These are phyloP conservation scores for Aldabrachelys gigantea DNA, from an alignment of 2,113 vertebrate species.

Conservation along the genomic window DNA sequence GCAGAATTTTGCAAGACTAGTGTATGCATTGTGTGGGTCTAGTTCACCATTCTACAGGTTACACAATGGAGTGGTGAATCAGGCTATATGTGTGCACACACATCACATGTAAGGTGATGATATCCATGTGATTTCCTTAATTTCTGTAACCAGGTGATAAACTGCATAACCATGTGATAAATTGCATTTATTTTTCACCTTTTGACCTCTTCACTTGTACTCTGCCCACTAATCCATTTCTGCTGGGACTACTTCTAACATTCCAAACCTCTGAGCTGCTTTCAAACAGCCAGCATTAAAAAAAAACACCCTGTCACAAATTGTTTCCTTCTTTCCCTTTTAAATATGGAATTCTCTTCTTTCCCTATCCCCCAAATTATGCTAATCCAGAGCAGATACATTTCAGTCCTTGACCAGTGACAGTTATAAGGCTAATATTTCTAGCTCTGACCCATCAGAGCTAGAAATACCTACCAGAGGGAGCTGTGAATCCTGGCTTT, in stretches of 20 bases:
- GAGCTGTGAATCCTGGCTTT: neutral
- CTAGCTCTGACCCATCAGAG: neutral
- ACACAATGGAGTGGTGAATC: neutral
- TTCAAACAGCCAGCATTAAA: neutral
- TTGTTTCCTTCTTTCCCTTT: conserved; percentile 52
- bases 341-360: conserved; percentile 18
- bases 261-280: neutral
- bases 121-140: conserved; percentile 15
- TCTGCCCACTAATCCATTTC: conserved; percentile 63
- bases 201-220: conserved; percentile 50
- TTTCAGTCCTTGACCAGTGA: neutral
- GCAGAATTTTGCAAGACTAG: conserved; percentile 15
- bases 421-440: neutral
- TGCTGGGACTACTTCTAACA: conserved; percentile 54
- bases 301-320: conserved; percentile 31
- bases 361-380: neutral
- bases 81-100: neutral
- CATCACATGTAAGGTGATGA: neutral
- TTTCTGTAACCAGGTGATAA: conserved; percentile 47
- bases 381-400: neutral
- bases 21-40: neutral
- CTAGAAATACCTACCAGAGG: accelerated
- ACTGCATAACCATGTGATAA: conserved; percentile 33
- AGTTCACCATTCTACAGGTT: neutral
- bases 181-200: conserved; percentile 58